phyloP scores from a whole-genome alignment of 1,140 invertebrate genomes.

The Drosophila nigrodunni region DNA sequence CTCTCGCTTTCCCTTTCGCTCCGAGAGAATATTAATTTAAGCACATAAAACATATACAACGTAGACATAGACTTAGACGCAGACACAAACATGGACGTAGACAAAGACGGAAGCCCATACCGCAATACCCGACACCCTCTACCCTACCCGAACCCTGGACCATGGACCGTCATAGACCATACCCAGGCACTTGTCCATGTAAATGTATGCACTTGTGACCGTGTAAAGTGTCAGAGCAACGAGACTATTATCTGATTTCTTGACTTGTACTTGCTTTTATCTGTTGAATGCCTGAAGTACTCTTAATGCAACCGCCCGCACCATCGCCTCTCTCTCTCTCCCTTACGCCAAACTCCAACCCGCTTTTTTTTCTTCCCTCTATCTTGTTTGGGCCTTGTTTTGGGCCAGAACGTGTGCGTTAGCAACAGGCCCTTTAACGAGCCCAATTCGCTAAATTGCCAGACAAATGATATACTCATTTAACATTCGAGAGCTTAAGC shows the following conservation, averaged over 20 bases:
- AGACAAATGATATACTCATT: conserved; percentile 6
- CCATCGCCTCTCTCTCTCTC: neutral
- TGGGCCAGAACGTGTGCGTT: neutral
- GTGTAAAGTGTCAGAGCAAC: conserved; percentile 40
- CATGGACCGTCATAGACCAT: neutral
- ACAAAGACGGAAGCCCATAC: neutral
- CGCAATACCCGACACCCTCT: neutral
- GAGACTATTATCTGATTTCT: conserved; percentile 73
- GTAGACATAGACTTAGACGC: conserved; percentile 4
- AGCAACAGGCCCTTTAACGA: conserved; percentile 33
- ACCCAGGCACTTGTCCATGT: conserved; percentile 67
- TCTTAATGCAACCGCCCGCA: conserved; percentile 33
- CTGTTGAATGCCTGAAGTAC: conserved; percentile 32
- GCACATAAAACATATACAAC: conserved; percentile 72
- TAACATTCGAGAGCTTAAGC: too few relatives aligned
- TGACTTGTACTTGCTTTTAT: conserved; percentile 66
- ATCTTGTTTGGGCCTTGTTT: neutral
- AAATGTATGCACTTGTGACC: conserved; percentile 72
- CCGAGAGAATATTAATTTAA: conserved; percentile 74
- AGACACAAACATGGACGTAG: neutral
- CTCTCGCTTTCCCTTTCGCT: conserved; percentile 8
- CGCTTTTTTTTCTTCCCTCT: neutral
- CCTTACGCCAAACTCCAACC: neutral
- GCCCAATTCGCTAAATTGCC: conserved; percentile 31
- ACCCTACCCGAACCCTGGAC: conserved; percentile 3